phyloP scores from a whole-genome alignment of 2,797 vertebrate genomes.

The Micrastur ruficollis region DNA sequence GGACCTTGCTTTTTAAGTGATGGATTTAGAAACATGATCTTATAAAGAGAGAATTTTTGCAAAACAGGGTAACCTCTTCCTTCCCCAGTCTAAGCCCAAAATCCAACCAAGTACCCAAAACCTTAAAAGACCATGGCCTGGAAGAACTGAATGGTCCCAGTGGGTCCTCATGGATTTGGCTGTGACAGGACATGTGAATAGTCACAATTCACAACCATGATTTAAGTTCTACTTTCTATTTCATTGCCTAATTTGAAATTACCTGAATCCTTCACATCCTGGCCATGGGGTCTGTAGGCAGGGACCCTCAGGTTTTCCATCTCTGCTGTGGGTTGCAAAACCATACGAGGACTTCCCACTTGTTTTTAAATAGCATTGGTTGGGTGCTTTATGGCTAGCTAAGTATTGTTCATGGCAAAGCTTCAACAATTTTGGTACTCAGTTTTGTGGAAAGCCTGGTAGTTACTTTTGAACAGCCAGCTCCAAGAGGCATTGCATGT shows the following conservation, averaged over 20 bases:
- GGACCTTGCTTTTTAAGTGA: constrained; percentile 3
- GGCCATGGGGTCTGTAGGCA: neutral
- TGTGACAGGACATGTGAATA: neutral
- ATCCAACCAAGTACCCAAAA: neutral
- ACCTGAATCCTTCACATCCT: neutral
- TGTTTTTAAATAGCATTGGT: neutral
- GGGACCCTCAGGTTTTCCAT: neutral
- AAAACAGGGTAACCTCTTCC: neutral
- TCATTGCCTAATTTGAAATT: neutral
- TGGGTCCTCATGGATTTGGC: neutral
- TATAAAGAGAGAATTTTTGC: neutral
- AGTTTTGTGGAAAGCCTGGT: neutral
- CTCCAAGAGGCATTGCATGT: neutral
- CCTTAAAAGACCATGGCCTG: neutral
- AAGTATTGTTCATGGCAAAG: neutral
- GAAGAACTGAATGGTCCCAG: neutral
- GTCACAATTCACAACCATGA: neutral
- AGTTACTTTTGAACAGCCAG: neutral
- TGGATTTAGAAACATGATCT: neutral
- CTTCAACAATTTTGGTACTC: neutral
- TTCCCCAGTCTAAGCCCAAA: neutral
- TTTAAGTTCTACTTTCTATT: neutral
- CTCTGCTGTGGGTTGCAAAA: neutral
- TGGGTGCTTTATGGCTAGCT: neutral
- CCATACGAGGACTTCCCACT: neutral